phyloP scores from a whole-genome alignment of 2,113 vertebrate species.

The Macrotis lagotis region DNA sequence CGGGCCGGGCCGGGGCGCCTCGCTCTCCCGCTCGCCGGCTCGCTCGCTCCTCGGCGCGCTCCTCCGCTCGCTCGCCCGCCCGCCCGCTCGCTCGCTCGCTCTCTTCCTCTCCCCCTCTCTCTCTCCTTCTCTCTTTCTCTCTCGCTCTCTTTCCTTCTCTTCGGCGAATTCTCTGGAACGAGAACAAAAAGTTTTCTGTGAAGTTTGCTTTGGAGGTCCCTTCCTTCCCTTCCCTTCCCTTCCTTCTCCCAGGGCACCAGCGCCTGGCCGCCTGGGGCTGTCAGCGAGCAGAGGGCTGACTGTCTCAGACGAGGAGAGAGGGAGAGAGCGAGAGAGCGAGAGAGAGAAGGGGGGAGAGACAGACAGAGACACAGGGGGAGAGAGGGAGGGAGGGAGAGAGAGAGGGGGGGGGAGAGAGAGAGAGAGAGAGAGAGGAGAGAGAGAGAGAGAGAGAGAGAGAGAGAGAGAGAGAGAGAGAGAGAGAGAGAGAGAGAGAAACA shows the following conservation, averaged over 20 bases:
- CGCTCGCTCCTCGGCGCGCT: background rate
- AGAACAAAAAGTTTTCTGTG: conserved; percentile 90
- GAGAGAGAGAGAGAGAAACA: conserved; percentile 78
- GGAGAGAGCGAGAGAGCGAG: conserved; percentile 61
- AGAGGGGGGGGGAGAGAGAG: conserved; percentile 66
- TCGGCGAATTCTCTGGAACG: conserved; percentile 87
- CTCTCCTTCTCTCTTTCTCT: conserved; percentile 49
- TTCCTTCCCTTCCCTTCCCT: conserved; percentile 56
- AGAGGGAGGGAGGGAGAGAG: conserved; percentile 78
- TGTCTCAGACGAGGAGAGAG: conserved; percentile 78
- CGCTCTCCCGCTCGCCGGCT: background rate
- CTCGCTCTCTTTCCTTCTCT: conserved; percentile 81
- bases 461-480: conserved; percentile 77
- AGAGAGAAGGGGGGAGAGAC: conserved; percentile 79
- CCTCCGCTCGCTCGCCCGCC: background rate
- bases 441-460: conserved; percentile 73
- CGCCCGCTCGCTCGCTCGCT: conserved; percentile 16
- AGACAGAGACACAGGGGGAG: conserved; percentile 80
- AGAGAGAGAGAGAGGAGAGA: conserved; percentile 22
- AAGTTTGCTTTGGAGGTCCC: conserved; percentile 89
- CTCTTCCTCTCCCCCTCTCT: background rate
- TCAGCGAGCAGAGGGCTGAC: conserved; percentile 89
- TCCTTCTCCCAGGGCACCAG: too few relatives aligned
- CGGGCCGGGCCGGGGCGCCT: background rate
- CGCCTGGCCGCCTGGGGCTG: conserved; percentile 87